Base-by-base conservation (phyloP, 2,797 vertebrate genomes). In the Malurus leucopterus region DNA sequence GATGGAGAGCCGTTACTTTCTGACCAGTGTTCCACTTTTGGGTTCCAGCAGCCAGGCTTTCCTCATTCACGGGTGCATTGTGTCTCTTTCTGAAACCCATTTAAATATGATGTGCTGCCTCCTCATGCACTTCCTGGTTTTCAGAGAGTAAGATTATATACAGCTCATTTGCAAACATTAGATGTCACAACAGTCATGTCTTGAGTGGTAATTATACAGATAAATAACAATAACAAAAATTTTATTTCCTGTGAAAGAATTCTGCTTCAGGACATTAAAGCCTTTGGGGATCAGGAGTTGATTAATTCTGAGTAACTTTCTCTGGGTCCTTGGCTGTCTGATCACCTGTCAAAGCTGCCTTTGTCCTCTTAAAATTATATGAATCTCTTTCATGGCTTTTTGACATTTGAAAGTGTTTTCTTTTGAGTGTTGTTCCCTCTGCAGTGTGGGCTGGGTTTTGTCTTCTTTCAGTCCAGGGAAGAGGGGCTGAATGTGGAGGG, bases 251-350 rank as follows among this genome's bases (percentile, higher is more conserved):
- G 15, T 76, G 63, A 77, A 90, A 89, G 58, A 82, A 34, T 65
- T 88, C 68, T 91, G 16, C 59, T 94, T 91, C 83, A 92, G 86
- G 71, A 91, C 89, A 59, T 91, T 77, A 93, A 93, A 93, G 94
- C 92, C 91, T 95, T 95, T 95, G 91, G 95, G 91, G 94, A 95
- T 95, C 94, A 95, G 95, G 91, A 93, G 93, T 94, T 95, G 93
- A 94, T 91, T 82, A 93, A 94, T 95, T 94, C 89, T 86, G 65
- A 93, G 62, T 85, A 84, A 94, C 85, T 92, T 94, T 84, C 93
- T 95, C 94, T 95, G 95, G 92, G 93, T 95, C 95, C 94, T 93
- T 95, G 94, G 94, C 95, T 95, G 95, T 95, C 95, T 95, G 94
- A 95, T 95, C 90, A 93, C 94, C 88, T 92, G 49, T 91, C 84